Evolutionary conservation across 2,113 vertebrate genomes (phyloP), one percentile per base, ranked within the genome.

Genomic region (Cryptotis parvus): DNA sequence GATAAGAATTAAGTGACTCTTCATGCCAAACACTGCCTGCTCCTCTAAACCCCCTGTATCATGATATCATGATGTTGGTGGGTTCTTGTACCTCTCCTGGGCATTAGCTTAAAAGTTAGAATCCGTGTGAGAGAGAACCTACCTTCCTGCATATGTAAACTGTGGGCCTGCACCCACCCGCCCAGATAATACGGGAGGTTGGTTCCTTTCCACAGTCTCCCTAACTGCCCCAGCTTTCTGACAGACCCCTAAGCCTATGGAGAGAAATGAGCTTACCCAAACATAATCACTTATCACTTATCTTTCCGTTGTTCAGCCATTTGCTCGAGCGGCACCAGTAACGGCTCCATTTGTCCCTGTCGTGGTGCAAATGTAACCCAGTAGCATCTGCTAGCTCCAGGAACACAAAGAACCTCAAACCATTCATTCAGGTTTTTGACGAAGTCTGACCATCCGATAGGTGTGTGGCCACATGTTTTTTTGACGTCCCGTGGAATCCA

Each of bases 111-210:
- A 58, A 76, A 35, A 49, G 41, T 18, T 37, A 91, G 43, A 61
- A 31, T 58, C 31, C 29, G n/a, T 24, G 0, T 26, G 22, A 61
- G 1, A 55, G 10, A 45, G 20, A 20, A 16, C 26, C 27, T 4
- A 24, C 16, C 80, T 49, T 52, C 35, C 35, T 22, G 35, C 14
- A 75, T 16, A 37, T 0, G 6, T 31, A 49, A 63, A 78, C 33
- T 20, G 1, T 15, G 70, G 12, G 61, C 31, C 33, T 58, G 26
- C 0, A 10, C 6, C 22, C 3, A 70, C 31, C 4, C n/a, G n/a
- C 9, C 0, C 4, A n/a, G 22, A 6, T 9, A 31, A 55, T 10
- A 22, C 2, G 0, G 12, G 65, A 61, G 33, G n/a, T 33, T 35
- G 14, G 29, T 11, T 10, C 29, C 49, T 69, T 39, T 41, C 39